Evolutionary conservation across 2,888 invertebrate genomes (phyloP).

Genomic region (Ornithoptera priamus): DNA sequence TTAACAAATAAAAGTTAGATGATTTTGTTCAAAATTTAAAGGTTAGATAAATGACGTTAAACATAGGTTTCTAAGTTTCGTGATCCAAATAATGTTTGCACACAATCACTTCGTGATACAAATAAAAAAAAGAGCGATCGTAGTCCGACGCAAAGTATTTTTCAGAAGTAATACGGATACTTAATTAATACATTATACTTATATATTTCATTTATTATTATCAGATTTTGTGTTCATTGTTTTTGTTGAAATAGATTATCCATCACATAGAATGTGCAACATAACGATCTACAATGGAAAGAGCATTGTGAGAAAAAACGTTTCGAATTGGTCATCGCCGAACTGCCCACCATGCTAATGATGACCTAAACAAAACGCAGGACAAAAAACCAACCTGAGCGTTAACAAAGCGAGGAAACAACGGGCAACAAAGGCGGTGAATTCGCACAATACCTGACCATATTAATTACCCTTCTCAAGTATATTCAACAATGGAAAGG

Average conservation of each 20-base stretch:
- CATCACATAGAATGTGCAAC: slow-evolving; percentile 4
- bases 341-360: slow-evolving; percentile 75
- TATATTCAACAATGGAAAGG: slow-evolving; percentile 62
- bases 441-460: slow-evolving; percentile 69
- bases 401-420: slow-evolving; percentile 58
- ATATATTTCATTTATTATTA: too few relatives aligned
- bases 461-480: slow-evolving; percentile 76
- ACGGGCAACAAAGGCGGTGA: slow-evolving; percentile 63
- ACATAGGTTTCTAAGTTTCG: too few relatives aligned
- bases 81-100: too few relatives aligned
- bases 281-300: slow-evolving; percentile 51
- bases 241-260: neutral
- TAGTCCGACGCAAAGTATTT: neutral
- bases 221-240: neutral
- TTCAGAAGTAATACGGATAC: neutral
- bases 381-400: slow-evolving; percentile 54
- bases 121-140: too few relatives aligned
- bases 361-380: slow-evolving; percentile 63
- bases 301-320: slow-evolving; percentile 60
- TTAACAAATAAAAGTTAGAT: too few relatives aligned
- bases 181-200: neutral
- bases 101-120: too few relatives aligned
- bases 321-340: slow-evolving; percentile 59
- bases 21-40: too few relatives aligned
- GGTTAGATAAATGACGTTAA: too few relatives aligned